Percentiles rank a stretch among this genome's conserved stretches.
phyloP scores from a whole-genome alignment of 2,888 invertebrate species.

The Hemistola chrysoprasaria region DNA sequence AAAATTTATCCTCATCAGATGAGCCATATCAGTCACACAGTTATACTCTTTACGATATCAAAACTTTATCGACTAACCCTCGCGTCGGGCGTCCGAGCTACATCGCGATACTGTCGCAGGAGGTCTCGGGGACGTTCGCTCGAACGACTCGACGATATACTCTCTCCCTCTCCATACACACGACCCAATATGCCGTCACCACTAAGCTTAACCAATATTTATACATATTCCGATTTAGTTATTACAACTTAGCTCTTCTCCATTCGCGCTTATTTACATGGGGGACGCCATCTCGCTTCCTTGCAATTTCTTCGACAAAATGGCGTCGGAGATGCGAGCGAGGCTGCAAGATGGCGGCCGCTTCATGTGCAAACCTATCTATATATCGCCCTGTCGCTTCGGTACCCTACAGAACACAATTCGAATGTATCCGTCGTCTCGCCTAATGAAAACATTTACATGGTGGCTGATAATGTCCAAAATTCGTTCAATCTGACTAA shows the following conservation, averaged over 20 bases:
- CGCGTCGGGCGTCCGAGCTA: conserved; percentile 23
- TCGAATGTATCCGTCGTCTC: conserved; percentile 69
- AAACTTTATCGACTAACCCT: conserved; percentile 52
- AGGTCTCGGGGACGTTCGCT: conserved; percentile 7
- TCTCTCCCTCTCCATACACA: conserved; percentile 66
- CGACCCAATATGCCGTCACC: conserved; percentile 74
- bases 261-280: conserved; percentile 49
- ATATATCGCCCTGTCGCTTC: conserved; percentile 70
- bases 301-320: conserved; percentile 16
- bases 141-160: conserved; percentile 24
- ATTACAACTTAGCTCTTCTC: conserved; percentile 65
- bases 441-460: conserved; percentile 65
- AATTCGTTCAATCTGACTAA: conserved; percentile 22
- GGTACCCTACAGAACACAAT: conserved; percentile 79
- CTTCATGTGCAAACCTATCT: conserved; percentile 65
- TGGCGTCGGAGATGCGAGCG: conserved; percentile 19
- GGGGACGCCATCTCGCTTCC: conserved; percentile 36
- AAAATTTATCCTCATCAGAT: conserved; percentile 74
- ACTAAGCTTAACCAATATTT: conserved; percentile 64
- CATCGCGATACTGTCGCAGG: not conserved
- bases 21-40: conserved; percentile 74
- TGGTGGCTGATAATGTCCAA: conserved; percentile 47
- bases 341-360: conserved; percentile 34
- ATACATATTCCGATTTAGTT: conserved; percentile 70
- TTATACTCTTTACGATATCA: conserved; percentile 63